Base-by-base conservation (phyloP, 1,140 invertebrate genomes). In the Melipona quadrifasciata region DNA sequence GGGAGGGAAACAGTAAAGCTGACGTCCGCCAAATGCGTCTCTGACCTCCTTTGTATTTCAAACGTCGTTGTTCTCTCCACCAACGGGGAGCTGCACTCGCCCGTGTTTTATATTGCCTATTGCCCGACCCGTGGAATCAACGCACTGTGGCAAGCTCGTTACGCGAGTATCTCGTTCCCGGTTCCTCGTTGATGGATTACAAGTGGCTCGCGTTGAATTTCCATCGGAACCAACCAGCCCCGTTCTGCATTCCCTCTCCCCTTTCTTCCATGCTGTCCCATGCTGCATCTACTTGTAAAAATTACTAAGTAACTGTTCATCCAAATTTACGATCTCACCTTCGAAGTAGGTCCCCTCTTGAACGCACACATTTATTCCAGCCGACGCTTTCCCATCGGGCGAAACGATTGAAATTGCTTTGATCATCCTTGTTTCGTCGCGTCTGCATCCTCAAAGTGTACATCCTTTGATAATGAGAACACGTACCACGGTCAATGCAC, bases 21-120 rank as follows among this genome's bases (percentile, higher is more conserved):
- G 77, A 84, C 77, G 83, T 80, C 78, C 70, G 83, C 77, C 83
- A 80, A 84, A 84, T 57, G 61, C 78, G 68, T 84, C 83, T 80
- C 68, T 80, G 83, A 84, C 78, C 83, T 84, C 83, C 83, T 84
- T 84, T 80, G 78, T 80, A 34, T 21, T 39, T 73, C 61, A 47
- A 47, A 47, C 70, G 19, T 84, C 77, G 73, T 67, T 79, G 70
- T 73, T 80, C n/a, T 84, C 53, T n/a, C 82, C 77, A 70, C 24
- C 39, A 47, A 47, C 39, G 39, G 67, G 58, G 31, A 73, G 39
- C 39, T 67, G 57, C 83, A 73, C 34, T 57, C 83, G 70, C 51
- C 71, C 80, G 31, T 80, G 31, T 80, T 74, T 80, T 34, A 47
- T 31, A n/a, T n/a, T n/a, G n/a, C 55, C 55, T 71, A 31, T 71